Conservation (phyloP, 2,888 invertebrate genomes). For the Nesidiocoris tenuis region DNA sequence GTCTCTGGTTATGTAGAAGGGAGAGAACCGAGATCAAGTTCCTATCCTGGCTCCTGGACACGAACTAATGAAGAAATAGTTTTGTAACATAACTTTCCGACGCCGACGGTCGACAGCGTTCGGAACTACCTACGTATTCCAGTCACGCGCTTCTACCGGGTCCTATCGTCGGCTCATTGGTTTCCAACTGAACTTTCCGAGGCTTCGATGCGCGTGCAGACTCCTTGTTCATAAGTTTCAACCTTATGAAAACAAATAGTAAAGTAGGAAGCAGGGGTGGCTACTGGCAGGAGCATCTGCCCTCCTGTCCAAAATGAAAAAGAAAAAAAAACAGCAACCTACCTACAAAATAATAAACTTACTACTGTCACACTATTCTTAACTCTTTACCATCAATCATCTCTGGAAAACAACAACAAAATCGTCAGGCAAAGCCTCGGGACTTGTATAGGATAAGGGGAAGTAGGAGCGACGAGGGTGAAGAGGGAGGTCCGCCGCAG, state of each 20-base stretch:
- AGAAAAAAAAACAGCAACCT: too few species aligned
- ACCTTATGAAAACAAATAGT: neutral
- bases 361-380: too few species aligned
- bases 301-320: too few species aligned
- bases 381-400: too few species aligned
- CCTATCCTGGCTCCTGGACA: slow-evolving; percentile 4
- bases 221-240: neutral
- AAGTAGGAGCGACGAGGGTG: too few species aligned
- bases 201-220: neutral
- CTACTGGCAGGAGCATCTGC: too few species aligned
- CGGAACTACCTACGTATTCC: slow-evolving; percentile 9
- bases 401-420: too few species aligned
- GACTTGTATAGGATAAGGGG: too few species aligned
- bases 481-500: too few species aligned
- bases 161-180: neutral
- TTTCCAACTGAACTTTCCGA: neutral
- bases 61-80: slow-evolving; percentile 30
- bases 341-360: too few species aligned
- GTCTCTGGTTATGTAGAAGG: neutral
- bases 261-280: too few species aligned
- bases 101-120: neutral
- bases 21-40: slow-evolving; percentile 1
- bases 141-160: neutral
- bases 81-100: slow-evolving; percentile 17
- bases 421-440: too few species aligned